Evolutionary conservation across 23 tunicate species (phyloP).

Genomic region (Ascidia mentula): DNA sequence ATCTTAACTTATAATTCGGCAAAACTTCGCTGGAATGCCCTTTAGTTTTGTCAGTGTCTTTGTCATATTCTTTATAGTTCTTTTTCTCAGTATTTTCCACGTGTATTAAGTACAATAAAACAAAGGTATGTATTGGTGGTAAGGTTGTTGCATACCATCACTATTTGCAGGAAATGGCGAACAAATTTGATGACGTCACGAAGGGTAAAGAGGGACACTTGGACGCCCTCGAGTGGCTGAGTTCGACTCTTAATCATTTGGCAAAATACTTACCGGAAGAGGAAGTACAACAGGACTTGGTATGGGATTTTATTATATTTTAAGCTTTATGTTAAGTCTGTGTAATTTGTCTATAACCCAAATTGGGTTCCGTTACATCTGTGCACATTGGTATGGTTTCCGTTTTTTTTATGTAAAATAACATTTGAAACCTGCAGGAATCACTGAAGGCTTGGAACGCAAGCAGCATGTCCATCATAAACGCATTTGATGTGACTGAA

Average conservation of each 20-base stretch:
- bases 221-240: constrained; percentile 66
- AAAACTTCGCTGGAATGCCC: too few relatives aligned
- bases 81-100: too few relatives aligned
- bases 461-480: constrained; percentile 60
- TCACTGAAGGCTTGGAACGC: constrained; percentile 39
- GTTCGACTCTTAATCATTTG: constrained; percentile 24
- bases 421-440: constrained; percentile 17
- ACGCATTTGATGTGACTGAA: constrained; percentile 60
- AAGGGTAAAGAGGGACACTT: constrained; percentile 47
- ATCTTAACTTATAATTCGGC: too few relatives aligned
- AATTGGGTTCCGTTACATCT: too few relatives aligned
- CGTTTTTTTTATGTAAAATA: neutral
- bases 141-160: too few relatives aligned
- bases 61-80: too few relatives aligned
- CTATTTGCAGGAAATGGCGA: constrained; percentile 23
- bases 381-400: neutral
- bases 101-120: too few relatives aligned
- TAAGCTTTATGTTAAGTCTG: too few relatives aligned
- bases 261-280: constrained; percentile 46
- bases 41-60: too few relatives aligned
- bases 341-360: too few relatives aligned
- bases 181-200: constrained; percentile 30
- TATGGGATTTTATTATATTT: neutral
- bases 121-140: too few relatives aligned
- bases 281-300: constrained; percentile 19